Conservation (phyloP, 1,140 invertebrate species). For the Dreissena rostriformis region DNA sequence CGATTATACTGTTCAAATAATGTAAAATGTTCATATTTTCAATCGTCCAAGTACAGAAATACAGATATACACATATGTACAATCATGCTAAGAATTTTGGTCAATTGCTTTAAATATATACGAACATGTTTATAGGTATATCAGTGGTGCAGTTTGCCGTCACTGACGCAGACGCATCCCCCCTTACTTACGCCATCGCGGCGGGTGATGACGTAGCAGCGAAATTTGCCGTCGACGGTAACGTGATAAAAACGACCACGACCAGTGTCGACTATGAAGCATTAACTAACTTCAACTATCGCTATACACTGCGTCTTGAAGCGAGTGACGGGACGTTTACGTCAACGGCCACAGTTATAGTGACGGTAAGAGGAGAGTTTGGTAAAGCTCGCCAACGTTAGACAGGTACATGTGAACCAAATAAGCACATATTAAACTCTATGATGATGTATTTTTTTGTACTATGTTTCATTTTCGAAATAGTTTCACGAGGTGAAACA, state of each 20-base stretch:
- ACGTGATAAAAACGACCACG: slow-evolving; percentile 37
- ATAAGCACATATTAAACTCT: no score
- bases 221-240: slow-evolving; percentile 18
- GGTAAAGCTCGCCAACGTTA: neutral
- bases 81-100: neutral
- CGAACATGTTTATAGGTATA: slow-evolving; percentile 26
- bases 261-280: slow-evolving; percentile 44
- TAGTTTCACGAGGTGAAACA: neutral
- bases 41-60: neutral
- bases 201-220: slow-evolving; percentile 51
- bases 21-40: neutral
- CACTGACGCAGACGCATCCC: slow-evolving; percentile 45
- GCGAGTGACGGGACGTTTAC: slow-evolving; percentile 27
- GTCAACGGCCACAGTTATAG: slow-evolving; percentile 59
- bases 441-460: neutral
- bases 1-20: neutral
- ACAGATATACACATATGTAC: no score
- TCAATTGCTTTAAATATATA: neutral
- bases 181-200: slow-evolving; percentile 45
- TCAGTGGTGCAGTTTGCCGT: slow-evolving; percentile 55
- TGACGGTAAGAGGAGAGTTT: slow-evolving; percentile 31
- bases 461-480: no score
- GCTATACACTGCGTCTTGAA: neutral
- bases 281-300: slow-evolving; percentile 13
- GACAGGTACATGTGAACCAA: neutral